Evolutionary conservation across 2,888 invertebrate species (phyloP), one percentile per base, ranked within the genome.

Genomic region (Lydus trimaculatus): DNA sequence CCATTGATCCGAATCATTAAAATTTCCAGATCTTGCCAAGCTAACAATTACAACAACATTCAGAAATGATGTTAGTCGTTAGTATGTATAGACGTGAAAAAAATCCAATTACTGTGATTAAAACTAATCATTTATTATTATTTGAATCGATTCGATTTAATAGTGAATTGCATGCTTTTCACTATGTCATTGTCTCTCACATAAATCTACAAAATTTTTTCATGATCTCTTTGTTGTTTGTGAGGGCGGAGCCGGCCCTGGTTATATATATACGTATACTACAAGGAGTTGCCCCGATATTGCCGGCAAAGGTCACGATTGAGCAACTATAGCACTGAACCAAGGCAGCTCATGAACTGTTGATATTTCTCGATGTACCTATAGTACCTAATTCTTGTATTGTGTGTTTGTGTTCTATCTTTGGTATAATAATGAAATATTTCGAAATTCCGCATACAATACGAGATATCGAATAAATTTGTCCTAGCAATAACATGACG

Each of bases 251-350:
- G 56, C 56, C 56, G 56, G 56, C 56, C 56, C 56, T 56, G 56
- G 56, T 9, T 20, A n/a, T 43, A 43, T 33, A 33, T 28, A 36
- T 36, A n/a, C n/a, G n/a, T n/a, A n/a, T n/a, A n/a, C 2, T 25
- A 25, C 56, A 56, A 56, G 56, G 56, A 56, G 56, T 56, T 56
- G 56, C 56, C 56, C 56, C 56, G 56, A 56, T 56, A 56, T 56
- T 25, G 56, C 56, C 56, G 25, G 25, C 23, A 56, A 56, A 56
- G 56, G 56, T 56, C 56, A 56, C 56, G 56, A 56, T 56, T 56
- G 56, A 56, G 56, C 56, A 56, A 56, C 56, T 56, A 52, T 52
- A 56, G 25, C 56, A 56, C 56, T 56, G 56, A 56, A 56, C 56
- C 56, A 56, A 56, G 56, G 20, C n/a, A 56, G 56, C 56, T 5